Base-by-base conservation (phyloP, 1,140 invertebrate species). In the Diorhabda carinulata region DNA sequence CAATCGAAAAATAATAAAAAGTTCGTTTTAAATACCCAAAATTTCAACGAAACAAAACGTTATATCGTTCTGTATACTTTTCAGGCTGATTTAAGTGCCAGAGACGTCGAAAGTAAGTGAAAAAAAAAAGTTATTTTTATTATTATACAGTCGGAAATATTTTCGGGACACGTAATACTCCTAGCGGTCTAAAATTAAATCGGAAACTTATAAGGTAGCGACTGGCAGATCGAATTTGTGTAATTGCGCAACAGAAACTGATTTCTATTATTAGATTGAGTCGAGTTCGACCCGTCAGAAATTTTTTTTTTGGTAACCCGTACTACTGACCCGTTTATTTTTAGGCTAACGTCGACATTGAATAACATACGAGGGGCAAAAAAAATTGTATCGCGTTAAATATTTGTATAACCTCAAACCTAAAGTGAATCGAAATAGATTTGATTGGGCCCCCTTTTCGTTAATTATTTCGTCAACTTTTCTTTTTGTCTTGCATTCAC, bases 91-190 rank as follows among this genome's bases (percentile, higher is more conserved):
- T 86, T 91, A 76, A 87, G 84, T 80, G 85, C 87, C 80, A 89
- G 85, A 82, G 89, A 91, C 79, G 81, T 90, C 78, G 89, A 91
- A 86, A 90, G 89, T 91, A 83, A 90, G 89, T 90, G 61, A 47
- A 58, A 63, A 66, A 60, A 47, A 58, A 63, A 66, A 60, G 42
- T 41, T 67, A 45, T 67, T 60, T 67, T 61, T 40, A 60, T 45
- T 10, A 41, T 7, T 47, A 5, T 6, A 52, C 47, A 6, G 47
- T 52, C 56, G 52, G 63, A 62, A 25, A 62, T 62, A 62, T 62
- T 64, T 64, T 65, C 41, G 40, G 9, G 64, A 47, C 40, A 65
- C 56, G 64, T 52, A 65, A 65, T 41, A 57, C 62, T 64, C n/a
- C 40, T 57, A 40, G 25, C 2, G 25, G 25, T 25, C 64, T 65